Evolutionary conservation across 2,797 vertebrate species (phyloP), one percentile per base, ranked within the genome.

Genomic region (Eulemur coronatus): DNA sequence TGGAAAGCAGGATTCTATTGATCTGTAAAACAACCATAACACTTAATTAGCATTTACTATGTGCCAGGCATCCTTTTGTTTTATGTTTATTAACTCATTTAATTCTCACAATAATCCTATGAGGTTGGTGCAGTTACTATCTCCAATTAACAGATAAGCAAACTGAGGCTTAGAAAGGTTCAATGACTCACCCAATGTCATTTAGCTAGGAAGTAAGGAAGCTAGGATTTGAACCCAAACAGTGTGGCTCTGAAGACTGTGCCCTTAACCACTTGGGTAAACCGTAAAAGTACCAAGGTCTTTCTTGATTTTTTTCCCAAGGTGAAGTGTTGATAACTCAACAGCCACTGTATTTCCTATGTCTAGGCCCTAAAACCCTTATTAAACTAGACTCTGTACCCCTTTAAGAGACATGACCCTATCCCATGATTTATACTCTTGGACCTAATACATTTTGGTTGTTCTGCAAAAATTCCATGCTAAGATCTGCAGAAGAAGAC

Each of bases 61-160:
- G 17, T 89, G 13, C 46, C 61, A 87, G 35, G 18, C 18, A 63
- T 52, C 88, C 4, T 89, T 89, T 7, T 78, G 81, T 57, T 84
- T 95, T 79, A 24, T 79, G 92, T 41, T 35, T 84, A 76, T 43
- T 95, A 79, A 84, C n/a, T 55, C 41, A 57, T 35, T 84, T 87
- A 96, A 70, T 38, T 4, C n/a, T 97, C 33, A 70, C 35, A 96
- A 90, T 26, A 75, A 91, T 70, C n/a, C 33, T 70, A 46, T 33
- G 38, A 75, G 11, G 10, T 70, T 72, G 2, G 24, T 89, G 35
- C 6, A 80, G 73, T 80, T 46, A 80, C 11, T 43, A 79, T 61
- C 13, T 1, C 24, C 30, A 76, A 57, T 88, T 93, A 93, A 57
- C 1, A 65, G 4, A 80, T 28, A 1, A 84, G 18, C 6, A 95